phyloP scores from a whole-genome alignment of 2,888 invertebrate species.

The Pharmacophagus antenor region DNA sequence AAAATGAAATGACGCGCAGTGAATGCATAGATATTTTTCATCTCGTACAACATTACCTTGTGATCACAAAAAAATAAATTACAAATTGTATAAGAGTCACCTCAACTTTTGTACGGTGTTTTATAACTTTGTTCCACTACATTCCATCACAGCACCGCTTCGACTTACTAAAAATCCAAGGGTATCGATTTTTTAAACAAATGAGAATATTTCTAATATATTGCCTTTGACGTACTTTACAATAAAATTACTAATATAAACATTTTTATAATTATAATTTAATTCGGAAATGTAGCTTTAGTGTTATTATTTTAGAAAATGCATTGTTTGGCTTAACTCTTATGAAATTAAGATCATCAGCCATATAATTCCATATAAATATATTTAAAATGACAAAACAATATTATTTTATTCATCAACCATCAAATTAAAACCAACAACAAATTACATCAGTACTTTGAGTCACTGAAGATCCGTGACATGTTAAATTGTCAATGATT shows the following conservation, averaged over 20 bases:
- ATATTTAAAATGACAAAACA: too few species aligned
- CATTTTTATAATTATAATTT: not conserved
- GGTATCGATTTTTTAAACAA: not conserved
- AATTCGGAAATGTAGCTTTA: not conserved
- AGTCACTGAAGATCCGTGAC: too few species aligned
- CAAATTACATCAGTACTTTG: too few species aligned
- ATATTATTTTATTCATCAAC: too few species aligned
- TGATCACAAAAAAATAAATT: conserved; percentile 28
- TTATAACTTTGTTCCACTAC: conserved; percentile 11
- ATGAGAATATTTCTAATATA: not conserved
- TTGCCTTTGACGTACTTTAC: not conserved
- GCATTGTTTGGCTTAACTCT: too few species aligned
- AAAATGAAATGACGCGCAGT: conserved; percentile 12
- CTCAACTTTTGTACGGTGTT: conserved; percentile 22
- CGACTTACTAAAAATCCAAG: conserved; percentile 1
- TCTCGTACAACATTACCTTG: conserved; percentile 13
- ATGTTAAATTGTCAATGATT: too few species aligned
- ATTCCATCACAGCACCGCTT: conserved; percentile 11
- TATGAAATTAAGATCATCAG: too few species aligned
- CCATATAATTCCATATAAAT: too few species aligned
- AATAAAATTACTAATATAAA: not conserved
- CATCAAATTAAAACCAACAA: too few species aligned
- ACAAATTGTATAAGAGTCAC: conserved; percentile 20
- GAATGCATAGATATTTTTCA: conserved; percentile 22
- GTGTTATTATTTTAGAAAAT: too few species aligned